Evolutionary conservation across 2,888 invertebrate species (phyloP).

Genomic region (Elaeidobius kamerunicus): DNA sequence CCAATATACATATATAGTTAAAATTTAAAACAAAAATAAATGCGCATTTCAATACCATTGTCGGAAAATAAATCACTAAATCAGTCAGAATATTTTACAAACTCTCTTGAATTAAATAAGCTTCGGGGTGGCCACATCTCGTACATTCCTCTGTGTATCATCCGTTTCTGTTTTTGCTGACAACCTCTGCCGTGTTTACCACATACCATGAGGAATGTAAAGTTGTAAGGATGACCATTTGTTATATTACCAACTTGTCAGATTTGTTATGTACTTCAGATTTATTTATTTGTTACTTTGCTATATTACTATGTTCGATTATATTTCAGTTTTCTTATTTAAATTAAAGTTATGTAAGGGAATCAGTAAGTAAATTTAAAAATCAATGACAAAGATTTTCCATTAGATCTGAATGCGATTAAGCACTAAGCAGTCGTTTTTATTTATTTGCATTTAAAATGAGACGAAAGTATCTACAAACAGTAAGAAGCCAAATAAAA

Average conservation of each 20-base stretch:
- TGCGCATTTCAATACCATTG: not conserved
- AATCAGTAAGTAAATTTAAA: too few relatives aligned
- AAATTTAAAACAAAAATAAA: conserved; percentile 1
- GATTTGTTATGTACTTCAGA: conserved; percentile 14
- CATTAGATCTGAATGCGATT: too few relatives aligned
- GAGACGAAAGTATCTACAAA: too few relatives aligned
- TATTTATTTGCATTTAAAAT: too few relatives aligned
- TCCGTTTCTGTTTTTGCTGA: conserved; percentile 32
- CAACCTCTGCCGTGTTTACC: conserved; percentile 18
- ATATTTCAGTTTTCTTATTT: too few relatives aligned
- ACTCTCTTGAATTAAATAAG: conserved; percentile 33
- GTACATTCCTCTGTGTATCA: conserved; percentile 33
- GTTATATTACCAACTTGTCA: conserved; percentile 21
- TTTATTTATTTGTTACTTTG: too few relatives aligned
- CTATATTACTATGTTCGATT: too few relatives aligned
- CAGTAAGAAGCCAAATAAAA: too few relatives aligned
- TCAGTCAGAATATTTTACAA: conserved; percentile 11
- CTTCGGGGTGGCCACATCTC: conserved; percentile 38
- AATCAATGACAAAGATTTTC: too few relatives aligned
- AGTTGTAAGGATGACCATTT: conserved; percentile 16
- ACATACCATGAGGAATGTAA: conserved; percentile 22
- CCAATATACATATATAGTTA: not conserved
- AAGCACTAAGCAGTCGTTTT: too few relatives aligned
- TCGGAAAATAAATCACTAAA: conserved; percentile 11
- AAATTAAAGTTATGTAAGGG: too few relatives aligned